These are phyloP conservation scores for Dendrolimus houi DNA, from an alignment of 2,888 invertebrate species.

Conservation along the genomic window DNA sequence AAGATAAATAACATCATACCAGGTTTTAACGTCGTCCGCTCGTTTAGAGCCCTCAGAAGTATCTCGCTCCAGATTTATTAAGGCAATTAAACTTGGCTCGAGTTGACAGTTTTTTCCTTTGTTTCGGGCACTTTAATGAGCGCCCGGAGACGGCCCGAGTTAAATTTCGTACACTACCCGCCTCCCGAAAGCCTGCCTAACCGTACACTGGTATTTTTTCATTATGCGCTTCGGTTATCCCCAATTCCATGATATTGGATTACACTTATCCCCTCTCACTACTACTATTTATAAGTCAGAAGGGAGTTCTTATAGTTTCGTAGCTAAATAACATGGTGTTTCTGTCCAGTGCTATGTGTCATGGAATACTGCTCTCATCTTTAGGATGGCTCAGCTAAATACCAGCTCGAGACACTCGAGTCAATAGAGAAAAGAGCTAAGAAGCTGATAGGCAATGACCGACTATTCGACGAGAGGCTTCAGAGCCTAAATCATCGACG, in stretches of 20 bases:
- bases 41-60: slow-evolving; percentile 26
- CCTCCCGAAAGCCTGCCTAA: slow-evolving; percentile 3
- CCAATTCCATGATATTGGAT: neutral
- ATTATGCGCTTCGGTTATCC: neutral
- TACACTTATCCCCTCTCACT: neutral
- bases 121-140: slow-evolving; percentile 65
- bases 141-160: slow-evolving; percentile 36
- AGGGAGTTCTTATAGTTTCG: too few species aligned
- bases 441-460: too few species aligned
- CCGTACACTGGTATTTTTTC: neutral
- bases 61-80: slow-evolving; percentile 58
- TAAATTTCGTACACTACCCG: slow-evolving; percentile 24
- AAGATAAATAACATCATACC: too few species aligned
- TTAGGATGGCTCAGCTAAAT: too few species aligned
- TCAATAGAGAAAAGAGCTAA: too few species aligned
- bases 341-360: too few species aligned
- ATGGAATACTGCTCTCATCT: too few species aligned
- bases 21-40: slow-evolving; percentile 7
- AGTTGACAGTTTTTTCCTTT: slow-evolving; percentile 69
- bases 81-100: slow-evolving; percentile 68
- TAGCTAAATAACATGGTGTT: too few species aligned
- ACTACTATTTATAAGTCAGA: too few species aligned
- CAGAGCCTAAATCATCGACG: too few species aligned
- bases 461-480: too few species aligned
- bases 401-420: too few species aligned